Conservation (phyloP, 2,797 vertebrate genomes). For the Macropus fuliginosus region DNA sequence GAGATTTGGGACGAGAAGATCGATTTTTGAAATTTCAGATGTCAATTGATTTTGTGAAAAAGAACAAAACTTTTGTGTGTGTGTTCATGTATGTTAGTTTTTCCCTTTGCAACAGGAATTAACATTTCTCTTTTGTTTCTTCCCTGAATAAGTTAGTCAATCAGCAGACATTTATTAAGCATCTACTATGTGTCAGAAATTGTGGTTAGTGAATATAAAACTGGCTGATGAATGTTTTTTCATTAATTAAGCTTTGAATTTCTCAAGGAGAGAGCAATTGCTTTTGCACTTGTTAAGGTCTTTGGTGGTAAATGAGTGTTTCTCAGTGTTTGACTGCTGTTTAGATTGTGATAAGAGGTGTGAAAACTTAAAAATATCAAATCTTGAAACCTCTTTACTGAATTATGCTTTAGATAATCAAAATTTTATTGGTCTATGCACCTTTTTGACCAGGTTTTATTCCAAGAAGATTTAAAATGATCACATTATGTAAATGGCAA, state of each 20-base stretch:
- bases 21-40: background rate
- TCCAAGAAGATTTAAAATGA: constrained; percentile 16
- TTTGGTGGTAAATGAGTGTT: background rate
- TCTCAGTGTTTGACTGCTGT: background rate
- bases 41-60: background rate
- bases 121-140: background rate
- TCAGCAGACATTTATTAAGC: background rate
- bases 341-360: background rate
- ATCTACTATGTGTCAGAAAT: background rate
- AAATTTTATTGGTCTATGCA: background rate
- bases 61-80: background rate
- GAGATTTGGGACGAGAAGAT: background rate
- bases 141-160: background rate
- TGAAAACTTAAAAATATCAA: background rate
- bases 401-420: background rate
- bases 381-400: background rate
- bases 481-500: constrained; percentile 7
- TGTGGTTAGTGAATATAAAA: background rate
- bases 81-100: background rate
- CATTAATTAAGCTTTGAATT: background rate
- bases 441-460: constrained; percentile 18
- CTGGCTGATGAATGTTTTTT: background rate
- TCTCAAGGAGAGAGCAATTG: background rate
- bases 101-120: background rate
- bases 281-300: background rate